Evolutionary conservation across 2,888 invertebrate genomes (phyloP), one percentile per base, ranked within the genome.

Genomic region (Apoda limacodes): DNA sequence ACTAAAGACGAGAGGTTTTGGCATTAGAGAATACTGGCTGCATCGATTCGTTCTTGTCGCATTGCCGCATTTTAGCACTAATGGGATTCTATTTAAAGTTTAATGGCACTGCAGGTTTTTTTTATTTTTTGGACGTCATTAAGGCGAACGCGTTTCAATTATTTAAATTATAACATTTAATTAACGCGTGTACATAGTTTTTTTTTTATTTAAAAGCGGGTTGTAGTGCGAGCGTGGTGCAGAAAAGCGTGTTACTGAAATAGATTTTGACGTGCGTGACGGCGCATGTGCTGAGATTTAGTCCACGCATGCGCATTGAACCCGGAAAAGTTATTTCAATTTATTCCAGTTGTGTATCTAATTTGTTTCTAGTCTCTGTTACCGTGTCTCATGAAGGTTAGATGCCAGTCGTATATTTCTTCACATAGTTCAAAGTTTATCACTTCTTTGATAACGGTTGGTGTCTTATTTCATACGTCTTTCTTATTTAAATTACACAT

Each of bases 221-320:
- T 43, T 49, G 34, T 44, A 42, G 44, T 45, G 46, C 43, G 38
- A 42, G 52, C 44, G 48, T 42, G 46, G 35, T 32, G 52, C 49
- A 40, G 49, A 52, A 43, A 51, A 52, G 61, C 57, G 59, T 58
- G 51, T 48, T 61, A 71, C 78, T 67, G 64, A 75, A 76, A 76
- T 76, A 76, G 71, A 62, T 42, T n/a, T 50, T 69, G 74, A 70
- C 69, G 72, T 71, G 65, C 62, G 14, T 3, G 28, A n/a, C 5
- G 20, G 65, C 71, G 72, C 75, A 50, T 60, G 74, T 46, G 53
- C 40, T 44, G 36, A 45, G 35, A 34, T 34, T 21, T 15, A n/a
- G 14, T 35, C 21, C 45, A 41, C 74, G 71, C 74, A 67, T 63
- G 75, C 75, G 72, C 46, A n/a, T n/a, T n/a, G n/a, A n/a, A n/a